phyloP scores from a whole-genome alignment of 2,888 invertebrate genomes.

The Cheilosia pagana region DNA sequence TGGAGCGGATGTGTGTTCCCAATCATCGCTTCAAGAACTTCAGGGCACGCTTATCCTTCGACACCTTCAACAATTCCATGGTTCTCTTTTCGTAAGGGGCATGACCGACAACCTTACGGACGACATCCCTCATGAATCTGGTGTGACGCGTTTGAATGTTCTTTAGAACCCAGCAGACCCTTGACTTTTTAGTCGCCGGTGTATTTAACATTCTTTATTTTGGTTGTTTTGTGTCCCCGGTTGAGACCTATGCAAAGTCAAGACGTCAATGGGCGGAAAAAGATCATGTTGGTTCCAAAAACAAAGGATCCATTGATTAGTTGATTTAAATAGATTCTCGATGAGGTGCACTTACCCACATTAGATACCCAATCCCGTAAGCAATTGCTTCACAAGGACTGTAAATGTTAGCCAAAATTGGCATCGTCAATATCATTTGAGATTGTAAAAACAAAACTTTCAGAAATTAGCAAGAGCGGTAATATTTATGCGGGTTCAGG shows the following conservation, averaged over 20 bases:
- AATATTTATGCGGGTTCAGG: too few relatives aligned
- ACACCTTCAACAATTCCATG: conserved; percentile 99
- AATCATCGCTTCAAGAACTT: conserved; percentile 98
- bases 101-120: conserved; percentile 98
- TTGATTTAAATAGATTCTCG: too few relatives aligned
- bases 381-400: too few relatives aligned
- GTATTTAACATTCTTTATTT: conserved; percentile 91
- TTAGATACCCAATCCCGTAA: too few relatives aligned
- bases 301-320: too few relatives aligned
- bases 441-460: too few relatives aligned
- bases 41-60: conserved; percentile 98
- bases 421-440: too few relatives aligned
- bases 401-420: too few relatives aligned
- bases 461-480: too few relatives aligned
- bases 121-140: conserved; percentile 97
- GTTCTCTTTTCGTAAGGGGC: conserved; percentile 99
- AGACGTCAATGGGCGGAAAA: too few relatives aligned
- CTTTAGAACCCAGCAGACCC: conserved; percentile 92
- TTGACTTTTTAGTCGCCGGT: conserved; percentile 90
- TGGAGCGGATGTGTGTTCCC: conserved; percentile 98
- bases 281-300: too few relatives aligned
- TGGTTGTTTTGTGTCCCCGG: conserved; percentile 97
- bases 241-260: conserved; percentile 96
- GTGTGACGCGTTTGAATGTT: conserved; percentile 96
- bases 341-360: too few relatives aligned